Conservation (phyloP, 2,888 invertebrate species). For the Amaurobius ferox region DNA sequence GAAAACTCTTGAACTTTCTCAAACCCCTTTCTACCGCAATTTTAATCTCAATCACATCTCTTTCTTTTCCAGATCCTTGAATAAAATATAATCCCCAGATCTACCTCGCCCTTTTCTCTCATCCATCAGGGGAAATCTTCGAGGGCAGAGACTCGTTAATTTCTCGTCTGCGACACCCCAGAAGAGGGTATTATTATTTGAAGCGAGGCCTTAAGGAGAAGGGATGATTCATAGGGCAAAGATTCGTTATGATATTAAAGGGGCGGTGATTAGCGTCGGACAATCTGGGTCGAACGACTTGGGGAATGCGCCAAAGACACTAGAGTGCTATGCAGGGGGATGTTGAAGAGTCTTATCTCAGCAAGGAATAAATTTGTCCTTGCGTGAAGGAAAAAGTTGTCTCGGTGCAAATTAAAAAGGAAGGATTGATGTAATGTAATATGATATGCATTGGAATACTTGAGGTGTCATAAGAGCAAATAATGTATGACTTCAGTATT, state of each 20-base stretch:
- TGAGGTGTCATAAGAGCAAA: too few species aligned
- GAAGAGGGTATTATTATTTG: slow-evolving; percentile 11
- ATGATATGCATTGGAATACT: too few species aligned
- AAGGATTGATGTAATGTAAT: too few species aligned
- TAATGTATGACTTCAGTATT: too few species aligned
- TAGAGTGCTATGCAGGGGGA: too few species aligned
- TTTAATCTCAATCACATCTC: not conserved
- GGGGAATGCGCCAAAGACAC: too few species aligned
- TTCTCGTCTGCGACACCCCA: slow-evolving; percentile 7
- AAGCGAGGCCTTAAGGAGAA: not conserved
- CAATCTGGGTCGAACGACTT: not conserved
- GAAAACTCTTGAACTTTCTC: too few species aligned
- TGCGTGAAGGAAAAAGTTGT: too few species aligned
- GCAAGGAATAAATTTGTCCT: too few species aligned
- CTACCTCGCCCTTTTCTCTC: not conserved
- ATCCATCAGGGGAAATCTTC: not conserved
- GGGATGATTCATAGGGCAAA: not conserved
- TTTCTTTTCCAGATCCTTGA: not conserved
- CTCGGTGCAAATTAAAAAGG: too few species aligned
- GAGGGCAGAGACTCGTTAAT: not conserved
- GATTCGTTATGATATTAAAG: not conserved
- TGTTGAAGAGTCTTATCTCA: too few species aligned
- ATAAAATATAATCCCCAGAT: not conserved
- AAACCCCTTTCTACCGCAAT: not conserved
- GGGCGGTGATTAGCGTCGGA: not conserved